A percentile compares a stretch with the other conserved stretches of the same genome.
Evolutionary conservation across 1,140 invertebrate species (phyloP).

Genomic region (Bombus superbus): DNA sequence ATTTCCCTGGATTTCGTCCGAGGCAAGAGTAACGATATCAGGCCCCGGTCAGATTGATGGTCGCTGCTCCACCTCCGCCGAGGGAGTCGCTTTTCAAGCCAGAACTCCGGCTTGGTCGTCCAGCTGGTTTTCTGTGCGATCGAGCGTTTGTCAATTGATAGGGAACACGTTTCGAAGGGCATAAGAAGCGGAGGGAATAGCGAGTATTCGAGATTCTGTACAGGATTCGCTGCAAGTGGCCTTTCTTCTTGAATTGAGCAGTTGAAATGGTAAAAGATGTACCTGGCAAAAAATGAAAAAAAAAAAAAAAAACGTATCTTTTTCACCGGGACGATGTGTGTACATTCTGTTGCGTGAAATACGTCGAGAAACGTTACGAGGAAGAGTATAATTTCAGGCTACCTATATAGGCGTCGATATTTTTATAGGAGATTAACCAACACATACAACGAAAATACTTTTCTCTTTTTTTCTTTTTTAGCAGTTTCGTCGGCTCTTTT

Average conservation of each 20-base stretch:
- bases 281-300: background rate
- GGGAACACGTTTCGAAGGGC: background rate
- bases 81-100: background rate
- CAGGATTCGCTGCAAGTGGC: background rate
- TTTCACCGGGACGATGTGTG: too few species aligned
- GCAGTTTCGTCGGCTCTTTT: background rate
- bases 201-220: background rate
- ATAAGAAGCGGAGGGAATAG: background rate
- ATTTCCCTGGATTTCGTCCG: slow-evolving; percentile 18
- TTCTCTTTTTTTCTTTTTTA: too few species aligned
- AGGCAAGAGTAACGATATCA: slow-evolving; percentile 13
- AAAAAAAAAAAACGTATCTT: too few species aligned
- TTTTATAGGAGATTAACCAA: too few species aligned
- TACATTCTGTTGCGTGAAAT: too few species aligned
- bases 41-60: slow-evolving; percentile 12
- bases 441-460: too few species aligned
- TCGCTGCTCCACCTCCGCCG: background rate
- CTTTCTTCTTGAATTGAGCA: background rate
- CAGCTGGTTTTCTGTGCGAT: background rate
- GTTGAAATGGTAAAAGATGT: background rate
- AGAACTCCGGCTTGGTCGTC: too few species aligned
- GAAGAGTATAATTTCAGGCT: too few species aligned
- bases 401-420: too few species aligned
- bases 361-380: too few species aligned
- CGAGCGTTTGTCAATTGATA: background rate